phyloP scores from a whole-genome alignment of 2,888 invertebrate genomes.

The Hoplodrina blanda region DNA sequence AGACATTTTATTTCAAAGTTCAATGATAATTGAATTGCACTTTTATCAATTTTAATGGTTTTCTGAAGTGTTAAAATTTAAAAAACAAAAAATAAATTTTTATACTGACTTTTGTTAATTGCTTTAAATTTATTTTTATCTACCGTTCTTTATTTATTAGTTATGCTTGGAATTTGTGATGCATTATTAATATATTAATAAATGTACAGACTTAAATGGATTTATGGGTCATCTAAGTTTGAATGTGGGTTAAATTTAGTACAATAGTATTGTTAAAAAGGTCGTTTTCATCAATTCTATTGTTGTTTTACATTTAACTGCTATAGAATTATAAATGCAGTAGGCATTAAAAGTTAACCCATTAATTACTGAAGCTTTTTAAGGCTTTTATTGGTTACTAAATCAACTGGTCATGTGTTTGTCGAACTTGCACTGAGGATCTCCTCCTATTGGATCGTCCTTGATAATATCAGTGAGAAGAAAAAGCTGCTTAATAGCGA shows the following conservation, averaged over 20 bases:
- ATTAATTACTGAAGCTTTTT: conserved; percentile 51
- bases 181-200: conserved; percentile 53
- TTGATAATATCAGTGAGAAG: not conserved
- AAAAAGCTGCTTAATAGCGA: too few species aligned
- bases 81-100: conserved; percentile 32
- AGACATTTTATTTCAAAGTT: conserved; percentile 45
- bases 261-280: conserved; percentile 23
- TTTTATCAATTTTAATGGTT: conserved; percentile 54
- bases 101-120: conserved; percentile 43
- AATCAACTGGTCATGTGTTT: conserved; percentile 23
- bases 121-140: conserved; percentile 51
- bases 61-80: conserved; percentile 52
- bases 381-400: conserved; percentile 11
- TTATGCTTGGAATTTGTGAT: conserved; percentile 42
- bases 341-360: conserved; percentile 15
- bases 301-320: conserved; percentile 32
- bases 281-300: conserved; percentile 24
- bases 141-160: conserved; percentile 41
- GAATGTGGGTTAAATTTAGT: conserved; percentile 14
- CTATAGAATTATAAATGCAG: conserved; percentile 27
- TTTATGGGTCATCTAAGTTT: conserved; percentile 40
- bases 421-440: not conserved
- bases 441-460: not conserved
- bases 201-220: conserved; percentile 46
- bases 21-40: conserved; percentile 56